These are phyloP conservation scores for Drosophila rellima DNA, from an alignment of 2,888 invertebrate species.

Conservation along the genomic window DNA sequence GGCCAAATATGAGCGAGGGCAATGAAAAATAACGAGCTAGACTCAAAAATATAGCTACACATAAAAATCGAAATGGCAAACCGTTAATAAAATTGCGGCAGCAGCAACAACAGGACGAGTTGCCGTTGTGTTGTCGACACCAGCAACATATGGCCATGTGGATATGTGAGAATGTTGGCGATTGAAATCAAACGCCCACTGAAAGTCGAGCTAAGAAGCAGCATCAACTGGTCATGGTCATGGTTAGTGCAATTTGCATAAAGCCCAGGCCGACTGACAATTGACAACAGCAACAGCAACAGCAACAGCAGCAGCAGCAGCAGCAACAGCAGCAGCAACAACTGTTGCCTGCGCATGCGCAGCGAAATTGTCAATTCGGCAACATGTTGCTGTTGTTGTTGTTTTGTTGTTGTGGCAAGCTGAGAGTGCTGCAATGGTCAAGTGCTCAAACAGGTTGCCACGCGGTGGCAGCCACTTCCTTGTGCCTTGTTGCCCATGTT, in stretches of 20 bases:
- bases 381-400: too few species aligned
- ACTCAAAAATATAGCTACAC: slow-evolving; percentile 76
- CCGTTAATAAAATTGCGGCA: slow-evolving; percentile 68
- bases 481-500: slow-evolving; percentile 47
- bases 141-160: slow-evolving; percentile 61
- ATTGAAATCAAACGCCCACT: slow-evolving; percentile 83
- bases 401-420: slow-evolving; percentile 52
- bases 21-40: slow-evolving; percentile 78
- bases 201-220: slow-evolving; percentile 61
- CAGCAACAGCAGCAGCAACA: slow-evolving; percentile 42
- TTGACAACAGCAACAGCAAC: slow-evolving; percentile 68
- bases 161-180: slow-evolving; percentile 78
- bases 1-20: slow-evolving; percentile 74
- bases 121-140: slow-evolving; percentile 62
- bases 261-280: slow-evolving; percentile 69
- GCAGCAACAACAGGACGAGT: slow-evolving; percentile 41
- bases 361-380: slow-evolving; percentile 80
- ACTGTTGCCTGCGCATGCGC: slow-evolving; percentile 59
- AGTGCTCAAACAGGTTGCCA: slow-evolving; percentile 79
- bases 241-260: slow-evolving; percentile 76
- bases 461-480: slow-evolving; percentile 70
- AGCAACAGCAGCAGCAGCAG: slow-evolving; percentile 34
- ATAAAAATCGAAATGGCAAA: slow-evolving; percentile 81
- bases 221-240: slow-evolving; percentile 39
- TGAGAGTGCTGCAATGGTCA: slow-evolving; percentile 69